These are phyloP conservation scores for Choloepus didactylus DNA, from an alignment of 2,797 vertebrate species.

Conservation along the genomic window DNA sequence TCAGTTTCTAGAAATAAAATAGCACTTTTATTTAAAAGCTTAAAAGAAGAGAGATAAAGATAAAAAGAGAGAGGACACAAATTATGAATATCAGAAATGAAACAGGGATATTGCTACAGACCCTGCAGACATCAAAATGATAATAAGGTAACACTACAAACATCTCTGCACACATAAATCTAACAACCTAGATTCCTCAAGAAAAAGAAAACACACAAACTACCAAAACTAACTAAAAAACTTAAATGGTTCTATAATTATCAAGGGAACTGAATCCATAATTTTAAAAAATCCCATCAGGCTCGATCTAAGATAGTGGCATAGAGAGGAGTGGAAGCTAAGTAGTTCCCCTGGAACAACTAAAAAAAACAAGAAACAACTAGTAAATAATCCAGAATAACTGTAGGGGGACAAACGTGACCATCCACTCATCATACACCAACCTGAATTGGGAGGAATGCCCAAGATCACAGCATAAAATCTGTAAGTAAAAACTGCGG, in stretches of 20 bases:
- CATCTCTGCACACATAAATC: background rate
- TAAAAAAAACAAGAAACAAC: no score
- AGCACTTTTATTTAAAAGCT: constrained; percentile 87
- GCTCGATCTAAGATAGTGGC: no score
- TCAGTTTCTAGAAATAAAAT: constrained; percentile 88
- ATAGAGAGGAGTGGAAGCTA: no score
- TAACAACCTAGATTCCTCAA: background rate
- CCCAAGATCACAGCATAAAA: no score
- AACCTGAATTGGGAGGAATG: no score
- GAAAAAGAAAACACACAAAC: background rate
- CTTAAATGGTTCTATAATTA: background rate
- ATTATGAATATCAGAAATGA: constrained; percentile 25
- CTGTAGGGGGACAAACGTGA: no score
- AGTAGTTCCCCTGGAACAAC: no score
- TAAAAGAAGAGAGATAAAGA: constrained; percentile 70
- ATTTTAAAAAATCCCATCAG: background rate
- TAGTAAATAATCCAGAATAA: no score
- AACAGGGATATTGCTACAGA: background rate
- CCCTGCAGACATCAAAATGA: background rate
- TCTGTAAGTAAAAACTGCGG: no score
- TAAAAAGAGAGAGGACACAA: background rate
- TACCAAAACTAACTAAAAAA: background rate
- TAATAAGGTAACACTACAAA: background rate
- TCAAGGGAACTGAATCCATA: background rate
- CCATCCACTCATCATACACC: no score